Percentiles rank a stretch among this genome's conserved stretches.
These are phyloP conservation scores for Callaeas wilsoni DNA, from an alignment of 2,113 vertebrate genomes.

Conservation along the genomic window DNA sequence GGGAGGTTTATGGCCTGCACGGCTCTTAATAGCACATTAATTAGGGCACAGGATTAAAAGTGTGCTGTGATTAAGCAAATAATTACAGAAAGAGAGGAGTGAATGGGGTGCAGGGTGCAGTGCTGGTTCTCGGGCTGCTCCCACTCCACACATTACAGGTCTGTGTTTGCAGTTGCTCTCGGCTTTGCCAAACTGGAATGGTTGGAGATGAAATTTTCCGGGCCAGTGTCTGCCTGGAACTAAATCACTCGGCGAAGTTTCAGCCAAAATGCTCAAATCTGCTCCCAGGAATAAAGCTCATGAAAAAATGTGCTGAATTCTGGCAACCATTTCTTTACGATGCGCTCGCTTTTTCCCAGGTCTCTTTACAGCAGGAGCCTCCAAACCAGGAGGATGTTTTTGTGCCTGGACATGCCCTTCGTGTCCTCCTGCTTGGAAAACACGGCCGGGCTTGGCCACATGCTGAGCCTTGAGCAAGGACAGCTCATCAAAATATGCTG, in stretches of 20 bases:
- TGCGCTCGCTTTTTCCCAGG: not conserved
- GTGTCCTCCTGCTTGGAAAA: not conserved
- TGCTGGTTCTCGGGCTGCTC: not conserved
- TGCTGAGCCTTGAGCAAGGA: not conserved
- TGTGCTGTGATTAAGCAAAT: constrained; percentile 59
- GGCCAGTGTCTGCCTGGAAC: not conserved
- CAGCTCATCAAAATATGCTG: not conserved
- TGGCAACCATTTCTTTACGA: not conserved
- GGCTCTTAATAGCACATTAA: constrained; percentile 46
- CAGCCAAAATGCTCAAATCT: constrained; percentile 33
- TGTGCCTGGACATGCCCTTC: not conserved
- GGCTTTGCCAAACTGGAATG: constrained; percentile 31
- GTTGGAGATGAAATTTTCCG: constrained; percentile 3
- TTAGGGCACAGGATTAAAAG: constrained; percentile 46
- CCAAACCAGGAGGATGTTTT: not conserved
- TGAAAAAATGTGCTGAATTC: not conserved
- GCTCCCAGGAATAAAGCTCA: not conserved
- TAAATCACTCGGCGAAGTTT: not conserved
- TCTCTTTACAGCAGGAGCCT: not conserved
- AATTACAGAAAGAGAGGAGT: constrained; percentile 45
- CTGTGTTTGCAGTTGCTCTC: not conserved
- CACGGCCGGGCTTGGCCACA: fast-evolving
- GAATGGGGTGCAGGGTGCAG: constrained; percentile 22
- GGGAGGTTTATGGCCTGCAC: constrained; percentile 40
- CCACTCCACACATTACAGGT: not conserved